Evolutionary conservation across 2,797 vertebrate genomes (phyloP), one percentile per base, ranked within the genome.

Genomic region (Paguma larvata): DNA sequence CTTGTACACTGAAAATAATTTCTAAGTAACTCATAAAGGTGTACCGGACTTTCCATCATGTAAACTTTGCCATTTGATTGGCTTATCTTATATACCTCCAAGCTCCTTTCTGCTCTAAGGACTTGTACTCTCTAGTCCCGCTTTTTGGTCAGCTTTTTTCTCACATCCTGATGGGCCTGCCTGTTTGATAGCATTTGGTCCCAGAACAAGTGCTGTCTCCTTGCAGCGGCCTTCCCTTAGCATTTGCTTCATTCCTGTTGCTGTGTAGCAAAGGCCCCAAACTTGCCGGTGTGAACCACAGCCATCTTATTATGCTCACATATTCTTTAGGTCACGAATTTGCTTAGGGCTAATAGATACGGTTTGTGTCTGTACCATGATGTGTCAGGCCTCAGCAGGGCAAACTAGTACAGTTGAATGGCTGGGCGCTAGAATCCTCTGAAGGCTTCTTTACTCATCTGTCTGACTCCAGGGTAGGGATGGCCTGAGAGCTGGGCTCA

Each of bases 1-100:
- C 72, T 89, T 14, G 5, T 75, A 46, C 34, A 73, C 6, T 25
- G 77, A 95, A 85, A 85, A 62, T 78, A 46, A 77, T 93, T 95
- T 89, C 63, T 96, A 25, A 84, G 2, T 77, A 85, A 80, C 38
- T 94, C 56, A 88, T 59, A 1, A 73, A 78, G 46, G 51, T 1
- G 0, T 51, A 72, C 11, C 59, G 38, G 59, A 88, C 21, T 85
- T 46, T 53, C 18, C 3, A 30, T 88, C 41, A 44, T n/a, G n/a
- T 63, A 48, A 25, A 41, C 48, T 84, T 67, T 67, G 78, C 59
- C 78, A 3, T 51, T 12, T 77, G 11, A 87, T 38, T 56, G 70
- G 44, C 32, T 62, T 70, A 38, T 2, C 38, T 89, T 21, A 8
- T n/a, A 56, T 44, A 48, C 27, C 19, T 67, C 48, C 34, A 4